A percentile compares a stretch with the other conserved stretches of the same genome.
Conservation (phyloP, 2,113 vertebrate genomes). For the Xiphias gladius region DNA sequence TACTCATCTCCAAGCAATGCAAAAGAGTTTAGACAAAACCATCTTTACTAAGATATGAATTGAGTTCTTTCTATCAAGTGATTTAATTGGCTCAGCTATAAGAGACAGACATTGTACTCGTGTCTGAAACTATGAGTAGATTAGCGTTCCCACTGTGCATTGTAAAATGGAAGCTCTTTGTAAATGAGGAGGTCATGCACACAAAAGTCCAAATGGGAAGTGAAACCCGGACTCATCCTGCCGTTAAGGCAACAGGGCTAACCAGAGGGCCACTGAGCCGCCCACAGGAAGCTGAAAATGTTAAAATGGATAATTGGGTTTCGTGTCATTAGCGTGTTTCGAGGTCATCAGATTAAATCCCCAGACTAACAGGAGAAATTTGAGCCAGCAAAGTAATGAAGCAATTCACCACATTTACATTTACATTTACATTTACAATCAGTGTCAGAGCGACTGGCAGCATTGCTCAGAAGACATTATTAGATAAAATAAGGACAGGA, state of each 20-base stretch:
- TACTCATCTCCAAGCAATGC: background rate
- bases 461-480: background rate
- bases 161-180: conserved; percentile 4
- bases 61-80: background rate
- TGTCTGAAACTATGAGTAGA: background rate
- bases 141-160: background rate
- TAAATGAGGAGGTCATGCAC: conserved; percentile 11
- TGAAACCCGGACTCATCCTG: background rate
- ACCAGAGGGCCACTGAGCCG: conserved; percentile 23
- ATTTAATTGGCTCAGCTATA: background rate
- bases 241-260: background rate
- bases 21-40: background rate
- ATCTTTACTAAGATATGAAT: background rate
- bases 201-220: conserved; percentile 9
- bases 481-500: background rate
- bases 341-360: conserved; percentile 52
- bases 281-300: conserved; percentile 46
- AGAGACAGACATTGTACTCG: background rate
- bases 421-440: conserved; percentile 20
- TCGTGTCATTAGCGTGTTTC: conserved; percentile 49
- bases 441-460: background rate
- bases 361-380: conserved; percentile 29
- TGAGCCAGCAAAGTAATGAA: conserved; percentile 44
- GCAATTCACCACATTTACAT: conserved; percentile 19
- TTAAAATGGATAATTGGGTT: conserved; percentile 60